phyloP scores from a whole-genome alignment of 2,113 vertebrate species.

The Gallinago jamesoni region DNA sequence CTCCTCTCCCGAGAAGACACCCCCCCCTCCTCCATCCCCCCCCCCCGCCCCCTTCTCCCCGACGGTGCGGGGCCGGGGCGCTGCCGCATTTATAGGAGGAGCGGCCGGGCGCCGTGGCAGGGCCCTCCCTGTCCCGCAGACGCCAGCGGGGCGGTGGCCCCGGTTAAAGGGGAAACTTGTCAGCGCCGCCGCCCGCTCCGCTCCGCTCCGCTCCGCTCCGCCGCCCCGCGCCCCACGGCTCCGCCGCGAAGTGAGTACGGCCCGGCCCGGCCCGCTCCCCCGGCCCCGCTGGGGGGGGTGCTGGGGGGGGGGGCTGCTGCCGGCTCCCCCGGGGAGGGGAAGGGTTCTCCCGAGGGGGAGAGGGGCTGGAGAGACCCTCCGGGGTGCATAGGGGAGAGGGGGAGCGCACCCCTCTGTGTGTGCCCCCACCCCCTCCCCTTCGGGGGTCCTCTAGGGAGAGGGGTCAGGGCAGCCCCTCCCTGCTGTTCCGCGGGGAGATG shows the following conservation, averaged over 20 bases:
- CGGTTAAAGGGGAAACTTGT: constrained; percentile 50
- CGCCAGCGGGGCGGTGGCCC: constrained; percentile 55
- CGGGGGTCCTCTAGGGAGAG: neutral
- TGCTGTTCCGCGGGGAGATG: neutral
- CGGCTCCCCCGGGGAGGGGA: too few relatives aligned
- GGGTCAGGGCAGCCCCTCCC: neutral
- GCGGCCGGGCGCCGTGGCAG: neutral
- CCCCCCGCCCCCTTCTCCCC: too few relatives aligned
- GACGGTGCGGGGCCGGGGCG: neutral
- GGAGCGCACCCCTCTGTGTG: neutral
- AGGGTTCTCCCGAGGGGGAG: neutral
- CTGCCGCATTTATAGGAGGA: constrained; percentile 27
- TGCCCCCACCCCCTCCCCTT: too few relatives aligned
- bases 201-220: too few relatives aligned
- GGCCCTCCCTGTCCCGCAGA: constrained; percentile 27
- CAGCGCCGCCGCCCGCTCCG: constrained; percentile 26
- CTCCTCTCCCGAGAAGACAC: neutral
- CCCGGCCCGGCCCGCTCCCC: neutral
- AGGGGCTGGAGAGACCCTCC: neutral
- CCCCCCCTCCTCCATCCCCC: too few relatives aligned
- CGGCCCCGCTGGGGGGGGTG: too few relatives aligned
- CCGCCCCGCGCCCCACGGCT: neutral
- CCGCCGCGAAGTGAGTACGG: constrained; percentile 35
- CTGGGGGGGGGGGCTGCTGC: too few relatives aligned
- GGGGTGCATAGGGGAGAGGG: neutral